Evolutionary conservation across 1,140 invertebrate species (phyloP).

Genomic region (Metopolophium dirhodum): DNA sequence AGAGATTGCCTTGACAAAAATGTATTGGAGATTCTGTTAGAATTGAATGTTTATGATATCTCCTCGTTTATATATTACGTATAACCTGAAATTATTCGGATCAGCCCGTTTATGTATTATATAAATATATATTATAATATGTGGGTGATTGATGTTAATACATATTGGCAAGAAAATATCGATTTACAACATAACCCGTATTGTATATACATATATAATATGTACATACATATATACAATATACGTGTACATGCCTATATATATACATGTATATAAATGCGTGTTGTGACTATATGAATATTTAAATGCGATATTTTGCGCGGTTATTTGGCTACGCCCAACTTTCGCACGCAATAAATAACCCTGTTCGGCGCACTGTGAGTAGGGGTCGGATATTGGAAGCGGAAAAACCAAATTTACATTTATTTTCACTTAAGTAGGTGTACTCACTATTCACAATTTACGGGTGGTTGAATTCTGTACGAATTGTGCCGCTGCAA

Average conservation of each 20-base stretch:
- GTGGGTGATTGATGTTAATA: no score
- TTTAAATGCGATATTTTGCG: not conserved
- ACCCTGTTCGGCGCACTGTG: not conserved
- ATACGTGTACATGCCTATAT: no score
- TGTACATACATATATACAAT: no score
- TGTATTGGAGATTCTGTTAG: not conserved
- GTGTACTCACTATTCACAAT: not conserved
- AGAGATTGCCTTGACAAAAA: not conserved
- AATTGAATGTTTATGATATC: not conserved
- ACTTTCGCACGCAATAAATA: not conserved
- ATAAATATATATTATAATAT: no score
- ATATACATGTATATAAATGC: not conserved
- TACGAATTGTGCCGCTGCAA: not conserved
- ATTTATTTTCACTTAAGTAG: conserved; percentile 2
- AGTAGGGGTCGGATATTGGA: not conserved
- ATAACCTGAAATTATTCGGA: not conserved
- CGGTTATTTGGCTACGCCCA: not conserved
- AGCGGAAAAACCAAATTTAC: not conserved
- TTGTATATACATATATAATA: no score
- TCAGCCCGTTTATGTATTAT: not conserved
- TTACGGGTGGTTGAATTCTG: not conserved
- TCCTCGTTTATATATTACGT: not conserved
- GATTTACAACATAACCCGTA: not conserved
- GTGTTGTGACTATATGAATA: not conserved
- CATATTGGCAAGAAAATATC: not conserved